phyloP scores from a whole-genome alignment of 2,888 invertebrate genomes.

The Dasysyrphus albostriatus region DNA sequence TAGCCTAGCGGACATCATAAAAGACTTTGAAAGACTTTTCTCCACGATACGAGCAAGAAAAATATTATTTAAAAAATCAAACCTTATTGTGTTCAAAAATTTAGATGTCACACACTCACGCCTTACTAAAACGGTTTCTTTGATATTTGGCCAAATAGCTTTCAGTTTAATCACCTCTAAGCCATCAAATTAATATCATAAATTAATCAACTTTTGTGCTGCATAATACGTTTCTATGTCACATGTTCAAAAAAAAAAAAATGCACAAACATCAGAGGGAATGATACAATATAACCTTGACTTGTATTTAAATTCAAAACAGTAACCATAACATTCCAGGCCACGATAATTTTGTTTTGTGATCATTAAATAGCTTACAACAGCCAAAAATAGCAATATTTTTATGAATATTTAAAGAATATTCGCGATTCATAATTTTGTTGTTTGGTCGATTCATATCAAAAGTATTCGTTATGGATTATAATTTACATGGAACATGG shows the following conservation, averaged over 20 bases:
- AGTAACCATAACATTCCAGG: constrained; percentile 31
- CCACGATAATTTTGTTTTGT: neutral
- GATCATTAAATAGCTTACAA: constrained; percentile 1
- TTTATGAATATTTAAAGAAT: constrained; percentile 23
- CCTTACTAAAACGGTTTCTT: too few relatives aligned
- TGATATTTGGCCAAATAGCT: too few relatives aligned
- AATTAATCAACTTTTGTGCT: neutral
- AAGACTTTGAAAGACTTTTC: too few relatives aligned
- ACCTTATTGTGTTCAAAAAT: too few relatives aligned
- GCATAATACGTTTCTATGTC: neutral
- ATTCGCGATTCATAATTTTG: constrained; percentile 18
- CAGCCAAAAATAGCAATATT: neutral
- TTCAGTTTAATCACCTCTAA: constrained; percentile 21
- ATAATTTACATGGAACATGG: constrained; percentile 26
- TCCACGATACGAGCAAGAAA: too few relatives aligned
- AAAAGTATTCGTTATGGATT: neutral
- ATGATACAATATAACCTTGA: constrained; percentile 31
- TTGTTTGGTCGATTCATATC: neutral
- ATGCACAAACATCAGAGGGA: constrained; percentile 6
- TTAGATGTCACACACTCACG: too few relatives aligned
- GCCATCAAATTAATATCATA: neutral
- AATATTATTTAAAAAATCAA: too few relatives aligned
- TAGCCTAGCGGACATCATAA: too few relatives aligned
- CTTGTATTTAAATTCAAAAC: constrained; percentile 26
- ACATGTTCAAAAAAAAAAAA: neutral